phyloP scores from a whole-genome alignment of 1,140 invertebrate species.

The Danaus melanippus region DNA sequence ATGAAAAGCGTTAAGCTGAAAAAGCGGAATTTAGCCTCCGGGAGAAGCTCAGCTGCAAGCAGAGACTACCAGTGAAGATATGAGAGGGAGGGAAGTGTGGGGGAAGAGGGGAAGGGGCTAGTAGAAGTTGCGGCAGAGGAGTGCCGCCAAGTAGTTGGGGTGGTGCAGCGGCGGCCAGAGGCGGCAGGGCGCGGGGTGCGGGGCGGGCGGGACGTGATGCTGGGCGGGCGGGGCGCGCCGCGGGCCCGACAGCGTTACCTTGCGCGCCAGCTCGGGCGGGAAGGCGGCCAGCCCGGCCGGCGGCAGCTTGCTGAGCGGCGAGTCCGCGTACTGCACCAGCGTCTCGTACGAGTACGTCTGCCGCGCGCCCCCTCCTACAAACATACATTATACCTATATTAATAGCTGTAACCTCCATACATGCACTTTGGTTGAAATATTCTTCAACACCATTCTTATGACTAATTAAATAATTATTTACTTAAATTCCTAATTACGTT shows the following conservation, averaged over 20 bases:
- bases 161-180: conserved; percentile 46
- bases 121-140: conserved; percentile 62
- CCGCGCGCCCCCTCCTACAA: conserved; percentile 36
- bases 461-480: too few species aligned
- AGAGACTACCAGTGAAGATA: conserved; percentile 2
- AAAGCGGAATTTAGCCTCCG: conserved; percentile 3
- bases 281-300: conserved; percentile 55
- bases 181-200: conserved; percentile 18
- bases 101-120: conserved; percentile 11
- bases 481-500: too few species aligned
- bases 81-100: background rate
- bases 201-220: conserved; percentile 15
- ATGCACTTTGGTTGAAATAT: too few species aligned
- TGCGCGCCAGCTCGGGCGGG: conserved; percentile 64
- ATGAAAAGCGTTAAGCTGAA: too few species aligned
- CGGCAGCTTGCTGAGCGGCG: conserved; percentile 67
- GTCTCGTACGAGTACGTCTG: conserved; percentile 66
- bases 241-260: conserved; percentile 52
- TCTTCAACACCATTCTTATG: too few species aligned
- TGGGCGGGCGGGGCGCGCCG: conserved; percentile 17
- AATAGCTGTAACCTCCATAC: too few species aligned
- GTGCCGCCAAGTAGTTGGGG: conserved; percentile 59
- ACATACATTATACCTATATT: too few species aligned
- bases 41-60: conserved; percentile 2
- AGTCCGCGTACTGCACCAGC: conserved; percentile 67